Evolutionary conservation across 2,113 vertebrate genomes (phyloP).

Genomic region (Heliornis fulica): DNA sequence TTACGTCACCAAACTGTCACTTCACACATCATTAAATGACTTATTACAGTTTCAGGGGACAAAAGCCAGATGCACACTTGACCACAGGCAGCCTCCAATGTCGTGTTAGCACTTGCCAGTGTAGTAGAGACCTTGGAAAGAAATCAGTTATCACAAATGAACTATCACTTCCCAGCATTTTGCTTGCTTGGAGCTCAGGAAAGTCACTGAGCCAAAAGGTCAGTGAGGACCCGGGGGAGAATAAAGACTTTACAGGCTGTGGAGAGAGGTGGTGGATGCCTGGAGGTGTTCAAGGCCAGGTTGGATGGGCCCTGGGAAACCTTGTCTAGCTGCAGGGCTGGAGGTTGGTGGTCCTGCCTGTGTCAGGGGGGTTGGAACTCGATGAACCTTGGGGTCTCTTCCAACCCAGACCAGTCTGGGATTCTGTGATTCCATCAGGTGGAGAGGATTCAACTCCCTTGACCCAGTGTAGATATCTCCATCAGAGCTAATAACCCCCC

Average conservation of each 20-base stretch:
- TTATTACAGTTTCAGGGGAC: not conserved
- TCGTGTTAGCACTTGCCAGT: accelerated
- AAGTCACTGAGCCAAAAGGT: not conserved
- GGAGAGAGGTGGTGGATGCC: no score
- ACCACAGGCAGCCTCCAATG: not conserved
- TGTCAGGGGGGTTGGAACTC: no score
- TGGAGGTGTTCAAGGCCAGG: no score
- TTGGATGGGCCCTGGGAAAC: no score
- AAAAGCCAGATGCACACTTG: not conserved
- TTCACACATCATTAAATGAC: not conserved
- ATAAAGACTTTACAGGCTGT: not conserved
- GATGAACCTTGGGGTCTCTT: no score
- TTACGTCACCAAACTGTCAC: accelerated
- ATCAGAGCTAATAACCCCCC: not conserved
- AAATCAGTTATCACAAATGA: not conserved
- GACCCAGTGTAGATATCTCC: not conserved
- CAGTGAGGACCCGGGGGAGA: not conserved
- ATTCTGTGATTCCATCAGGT: no score
- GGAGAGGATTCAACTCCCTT: not conserved
- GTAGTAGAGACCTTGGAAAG: not conserved
- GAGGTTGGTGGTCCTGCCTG: no score
- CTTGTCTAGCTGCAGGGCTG: no score
- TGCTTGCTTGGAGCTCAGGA: not conserved
- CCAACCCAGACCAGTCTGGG: no score
- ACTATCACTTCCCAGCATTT: not conserved